Evolutionary conservation across 53 echinoderm and acorn worm genomes (phyloP).

Genomic region (Paelopatides confundens): DNA sequence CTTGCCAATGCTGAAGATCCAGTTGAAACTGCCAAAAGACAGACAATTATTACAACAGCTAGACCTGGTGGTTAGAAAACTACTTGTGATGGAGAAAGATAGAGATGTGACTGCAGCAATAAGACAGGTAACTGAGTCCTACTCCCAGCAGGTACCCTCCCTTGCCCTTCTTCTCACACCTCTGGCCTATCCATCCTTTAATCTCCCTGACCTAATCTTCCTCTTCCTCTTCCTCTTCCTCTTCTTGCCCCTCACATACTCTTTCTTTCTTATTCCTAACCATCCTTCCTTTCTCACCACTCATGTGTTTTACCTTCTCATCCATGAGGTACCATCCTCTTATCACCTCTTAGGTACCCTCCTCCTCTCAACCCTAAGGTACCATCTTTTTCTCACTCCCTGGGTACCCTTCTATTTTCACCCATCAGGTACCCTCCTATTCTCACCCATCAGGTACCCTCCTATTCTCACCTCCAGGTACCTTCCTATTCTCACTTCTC

Average conservation of each 20-base stretch:
- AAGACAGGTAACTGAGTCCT: constrained; percentile 82
- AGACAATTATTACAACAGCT: constrained; percentile 82
- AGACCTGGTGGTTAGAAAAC: constrained; percentile 79
- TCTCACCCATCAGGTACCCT: neutral
- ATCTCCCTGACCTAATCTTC: no score
- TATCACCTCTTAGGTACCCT: neutral
- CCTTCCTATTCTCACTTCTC: no score
- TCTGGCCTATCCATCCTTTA: no score
- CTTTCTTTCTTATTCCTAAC: no score
- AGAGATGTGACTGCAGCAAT: constrained; percentile 85
- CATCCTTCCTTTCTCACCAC: no score
- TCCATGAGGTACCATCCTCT: no score
- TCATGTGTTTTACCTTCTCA: no score
- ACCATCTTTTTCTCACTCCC: neutral
- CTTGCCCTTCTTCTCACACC: no score
- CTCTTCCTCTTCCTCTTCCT: no score
- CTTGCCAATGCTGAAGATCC: constrained; percentile 83
- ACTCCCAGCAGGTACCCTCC: no score
- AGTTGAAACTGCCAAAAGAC: constrained; percentile 91
- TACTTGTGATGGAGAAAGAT: constrained; percentile 90
- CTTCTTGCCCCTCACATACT: no score
- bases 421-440: neutral
- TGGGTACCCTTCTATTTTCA: neutral
- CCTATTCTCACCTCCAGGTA: neutral
- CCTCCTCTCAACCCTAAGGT: neutral